These are phyloP conservation scores for Strongylocentrotus purpuratus DNA, from an alignment of 35 echinoderm and acorn worm genomes.

Conservation along the genomic window DNA sequence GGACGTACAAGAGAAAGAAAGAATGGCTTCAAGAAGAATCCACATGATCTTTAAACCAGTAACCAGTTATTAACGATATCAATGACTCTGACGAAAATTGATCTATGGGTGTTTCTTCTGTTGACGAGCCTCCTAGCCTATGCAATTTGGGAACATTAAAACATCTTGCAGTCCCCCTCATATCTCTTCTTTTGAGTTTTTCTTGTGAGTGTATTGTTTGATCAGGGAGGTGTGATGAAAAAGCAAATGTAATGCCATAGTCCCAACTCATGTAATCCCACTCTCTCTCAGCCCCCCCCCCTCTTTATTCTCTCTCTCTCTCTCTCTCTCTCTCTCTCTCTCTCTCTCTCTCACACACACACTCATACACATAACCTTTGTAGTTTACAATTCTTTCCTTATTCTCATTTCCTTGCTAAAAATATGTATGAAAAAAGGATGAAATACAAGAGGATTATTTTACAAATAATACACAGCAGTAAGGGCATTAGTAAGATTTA, in stretches of 20 bases:
- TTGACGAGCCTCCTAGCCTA: conserved; percentile 32
- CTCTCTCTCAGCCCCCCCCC: too few species aligned
- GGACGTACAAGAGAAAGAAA: neutral
- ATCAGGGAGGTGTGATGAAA: neutral
- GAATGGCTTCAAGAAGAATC: neutral
- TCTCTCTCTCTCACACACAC: too few species aligned
- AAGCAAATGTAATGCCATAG: neutral
- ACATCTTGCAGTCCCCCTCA: conserved; percentile 50
- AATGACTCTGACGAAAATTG: neutral
- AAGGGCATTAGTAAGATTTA: too few species aligned
- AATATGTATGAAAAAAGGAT: too few species aligned
- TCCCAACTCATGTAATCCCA: too few species aligned
- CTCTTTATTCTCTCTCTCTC: too few species aligned
- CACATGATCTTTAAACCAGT: neutral
- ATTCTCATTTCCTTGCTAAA: too few species aligned
- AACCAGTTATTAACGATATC: neutral
- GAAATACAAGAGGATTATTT: too few species aligned
- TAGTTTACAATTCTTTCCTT: too few species aligned
- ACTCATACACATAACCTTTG: too few species aligned
- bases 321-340: too few species aligned
- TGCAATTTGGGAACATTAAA: conserved; percentile 47
- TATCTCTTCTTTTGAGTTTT: neutral
- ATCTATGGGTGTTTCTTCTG: neutral
- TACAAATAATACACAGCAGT: too few species aligned
- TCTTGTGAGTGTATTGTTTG: neutral